A percentile compares a stretch with the other conserved stretches of the same genome.
These are phyloP conservation scores for Chymomyza caudatula DNA, from an alignment of 2,888 invertebrate species.

Conservation along the genomic window DNA sequence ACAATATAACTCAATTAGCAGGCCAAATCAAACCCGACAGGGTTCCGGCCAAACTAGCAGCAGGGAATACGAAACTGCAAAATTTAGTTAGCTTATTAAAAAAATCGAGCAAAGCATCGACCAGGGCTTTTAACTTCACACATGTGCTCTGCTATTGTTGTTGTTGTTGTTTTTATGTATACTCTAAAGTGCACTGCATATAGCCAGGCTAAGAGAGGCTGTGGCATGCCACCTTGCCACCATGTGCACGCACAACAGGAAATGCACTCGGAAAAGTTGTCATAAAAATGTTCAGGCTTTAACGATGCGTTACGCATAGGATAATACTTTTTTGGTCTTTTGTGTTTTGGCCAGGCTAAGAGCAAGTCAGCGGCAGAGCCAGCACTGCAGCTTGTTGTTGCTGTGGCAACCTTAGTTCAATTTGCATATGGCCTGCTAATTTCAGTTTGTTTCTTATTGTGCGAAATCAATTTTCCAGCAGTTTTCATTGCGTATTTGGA, in stretches of 20 bases:
- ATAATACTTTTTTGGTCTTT: conserved; percentile 12
- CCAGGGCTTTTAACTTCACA: not conserved
- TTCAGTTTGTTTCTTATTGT: not conserved
- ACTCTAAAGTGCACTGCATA: not conserved
- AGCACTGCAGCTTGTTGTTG: conserved; percentile 23
- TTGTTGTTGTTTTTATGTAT: not conserved
- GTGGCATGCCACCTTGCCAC: not conserved
- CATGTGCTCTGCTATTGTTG: not conserved
- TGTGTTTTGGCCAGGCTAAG: conserved; percentile 23
- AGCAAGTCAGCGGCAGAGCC: conserved; percentile 2
- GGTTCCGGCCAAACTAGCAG: not conserved
- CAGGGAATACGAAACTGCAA: not conserved
- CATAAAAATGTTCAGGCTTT: conserved; percentile 19
- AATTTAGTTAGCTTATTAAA: not conserved
- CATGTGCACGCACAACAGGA: not conserved
- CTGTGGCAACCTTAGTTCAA: not conserved
- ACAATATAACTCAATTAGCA: not conserved
- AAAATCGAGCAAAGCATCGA: not conserved
- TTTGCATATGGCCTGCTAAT: not conserved
- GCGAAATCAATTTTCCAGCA: conserved; percentile 3
- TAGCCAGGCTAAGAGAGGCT: too few relatives aligned
- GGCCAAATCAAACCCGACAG: not conserved
- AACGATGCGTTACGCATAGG: conserved; percentile 24
- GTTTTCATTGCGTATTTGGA: conserved; percentile 55
- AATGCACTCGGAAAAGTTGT: conserved; percentile 14